phyloP scores from a whole-genome alignment of 1,140 invertebrate species.

The Drosophila ohnishii region DNA sequence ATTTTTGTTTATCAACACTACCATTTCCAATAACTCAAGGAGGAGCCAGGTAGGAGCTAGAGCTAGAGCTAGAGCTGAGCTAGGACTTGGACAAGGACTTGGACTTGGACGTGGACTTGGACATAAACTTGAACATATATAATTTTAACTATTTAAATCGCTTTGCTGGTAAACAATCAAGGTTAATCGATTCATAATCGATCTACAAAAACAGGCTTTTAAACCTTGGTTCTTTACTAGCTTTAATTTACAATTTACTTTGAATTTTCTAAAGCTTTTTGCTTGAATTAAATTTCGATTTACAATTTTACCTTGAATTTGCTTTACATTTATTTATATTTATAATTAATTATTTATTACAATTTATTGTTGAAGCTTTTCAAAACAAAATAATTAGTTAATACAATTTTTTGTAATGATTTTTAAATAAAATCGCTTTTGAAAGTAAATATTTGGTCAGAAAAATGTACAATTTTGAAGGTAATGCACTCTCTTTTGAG shows the following conservation, averaged over 20 bases:
- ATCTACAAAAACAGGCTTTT: too few relatives aligned
- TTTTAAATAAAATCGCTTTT: background rate
- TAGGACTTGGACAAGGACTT: background rate
- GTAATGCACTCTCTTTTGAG: too few relatives aligned
- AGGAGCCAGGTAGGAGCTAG: background rate
- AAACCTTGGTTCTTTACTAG: too few relatives aligned
- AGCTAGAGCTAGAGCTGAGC: background rate
- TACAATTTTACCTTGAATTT: background rate
- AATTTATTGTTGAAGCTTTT: background rate
- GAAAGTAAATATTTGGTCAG: background rate
- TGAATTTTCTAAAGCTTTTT: too few relatives aligned
- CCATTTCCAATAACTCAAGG: background rate
- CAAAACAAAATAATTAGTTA: background rate
- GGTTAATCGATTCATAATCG: background rate
- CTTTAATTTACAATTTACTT: too few relatives aligned
- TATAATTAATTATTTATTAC: background rate
- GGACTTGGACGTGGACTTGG: background rate
- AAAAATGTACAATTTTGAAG: constrained; percentile 7
- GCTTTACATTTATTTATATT: constrained; percentile 7
- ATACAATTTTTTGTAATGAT: too few relatives aligned
- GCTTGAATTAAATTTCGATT: too few relatives aligned
- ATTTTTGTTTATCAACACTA: constrained; percentile 1
- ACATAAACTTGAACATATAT: background rate
- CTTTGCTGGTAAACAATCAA: background rate
- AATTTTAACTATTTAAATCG: too few relatives aligned